Conservation (phyloP, 2,888 invertebrate genomes). For the Hipparchia semele region DNA sequence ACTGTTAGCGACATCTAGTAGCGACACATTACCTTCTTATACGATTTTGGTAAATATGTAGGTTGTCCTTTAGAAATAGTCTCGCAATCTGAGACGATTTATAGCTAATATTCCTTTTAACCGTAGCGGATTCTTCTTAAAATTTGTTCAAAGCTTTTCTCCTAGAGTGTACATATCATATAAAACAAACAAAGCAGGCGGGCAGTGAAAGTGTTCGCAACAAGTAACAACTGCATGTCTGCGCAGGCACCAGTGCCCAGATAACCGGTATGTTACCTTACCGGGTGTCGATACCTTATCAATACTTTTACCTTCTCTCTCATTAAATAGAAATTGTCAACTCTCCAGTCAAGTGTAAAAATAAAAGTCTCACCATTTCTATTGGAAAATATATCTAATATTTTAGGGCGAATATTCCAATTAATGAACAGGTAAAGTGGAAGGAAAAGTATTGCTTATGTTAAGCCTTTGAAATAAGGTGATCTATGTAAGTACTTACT, state of each 20-base stretch:
- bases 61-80: no score
- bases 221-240: constrained; percentile 36
- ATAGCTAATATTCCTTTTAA: no score
- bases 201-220: constrained; percentile 57
- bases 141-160: neutral
- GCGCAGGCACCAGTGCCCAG: constrained; percentile 28
- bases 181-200: constrained; percentile 49
- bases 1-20: no score
- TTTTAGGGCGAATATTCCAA: no score
- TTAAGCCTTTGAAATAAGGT: no score
- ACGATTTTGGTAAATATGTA: no score
- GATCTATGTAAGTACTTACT: no score
- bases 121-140: no score
- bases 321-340: neutral
- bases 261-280: constrained; percentile 39
- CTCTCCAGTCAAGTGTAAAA: neutral
- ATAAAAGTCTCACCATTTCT: neutral
- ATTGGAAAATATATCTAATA: neutral
- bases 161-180: constrained; percentile 37
- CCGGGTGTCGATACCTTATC: constrained; percentile 9
- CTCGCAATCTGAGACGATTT: no score
- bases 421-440: no score
- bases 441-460: no score
- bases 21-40: no score
- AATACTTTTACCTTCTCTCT: neutral